Evolutionary conservation across 2,797 vertebrate genomes (phyloP).

Genomic region (Chiloscyllium punctatum): DNA sequence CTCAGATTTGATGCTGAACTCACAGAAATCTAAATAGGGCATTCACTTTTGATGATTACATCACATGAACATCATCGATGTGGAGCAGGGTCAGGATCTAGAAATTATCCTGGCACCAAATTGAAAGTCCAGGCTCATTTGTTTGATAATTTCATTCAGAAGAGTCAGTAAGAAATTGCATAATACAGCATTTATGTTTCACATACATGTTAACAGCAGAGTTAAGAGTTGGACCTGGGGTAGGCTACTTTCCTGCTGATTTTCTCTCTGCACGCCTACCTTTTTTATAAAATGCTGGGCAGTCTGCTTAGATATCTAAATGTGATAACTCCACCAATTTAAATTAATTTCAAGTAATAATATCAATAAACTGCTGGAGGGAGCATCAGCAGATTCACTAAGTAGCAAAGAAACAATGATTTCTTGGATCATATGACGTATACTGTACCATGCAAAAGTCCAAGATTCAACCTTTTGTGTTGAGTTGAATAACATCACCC

Average conservation of each 20-base stretch:
- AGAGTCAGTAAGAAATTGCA: not conserved
- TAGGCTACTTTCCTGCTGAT: not conserved
- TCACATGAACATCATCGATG: too few species aligned
- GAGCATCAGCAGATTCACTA: not conserved
- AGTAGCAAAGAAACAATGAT: not conserved
- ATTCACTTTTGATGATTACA: too few species aligned
- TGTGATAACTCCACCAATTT: not conserved
- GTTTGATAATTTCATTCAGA: not conserved
- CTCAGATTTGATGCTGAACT: too few species aligned
- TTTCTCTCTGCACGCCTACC: not conserved
- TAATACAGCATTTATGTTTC: not conserved
- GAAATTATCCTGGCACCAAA: too few species aligned
- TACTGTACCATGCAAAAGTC: not conserved
- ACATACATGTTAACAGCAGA: not conserved
- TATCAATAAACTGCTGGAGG: not conserved
- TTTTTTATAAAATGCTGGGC: not conserved
- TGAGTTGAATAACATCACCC: not conserved
- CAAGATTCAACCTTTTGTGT: not conserved
- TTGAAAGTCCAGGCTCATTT: not conserved
- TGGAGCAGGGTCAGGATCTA: too few species aligned
- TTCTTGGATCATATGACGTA: not conserved
- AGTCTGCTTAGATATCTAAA: not conserved
- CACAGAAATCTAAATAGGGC: too few species aligned
- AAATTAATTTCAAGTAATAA: not conserved
- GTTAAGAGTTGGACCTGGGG: not conserved